Evolutionary conservation across 2,113 vertebrate genomes (phyloP), one percentile per base, ranked within the genome.

Genomic region (Mirza zaza): DNA sequence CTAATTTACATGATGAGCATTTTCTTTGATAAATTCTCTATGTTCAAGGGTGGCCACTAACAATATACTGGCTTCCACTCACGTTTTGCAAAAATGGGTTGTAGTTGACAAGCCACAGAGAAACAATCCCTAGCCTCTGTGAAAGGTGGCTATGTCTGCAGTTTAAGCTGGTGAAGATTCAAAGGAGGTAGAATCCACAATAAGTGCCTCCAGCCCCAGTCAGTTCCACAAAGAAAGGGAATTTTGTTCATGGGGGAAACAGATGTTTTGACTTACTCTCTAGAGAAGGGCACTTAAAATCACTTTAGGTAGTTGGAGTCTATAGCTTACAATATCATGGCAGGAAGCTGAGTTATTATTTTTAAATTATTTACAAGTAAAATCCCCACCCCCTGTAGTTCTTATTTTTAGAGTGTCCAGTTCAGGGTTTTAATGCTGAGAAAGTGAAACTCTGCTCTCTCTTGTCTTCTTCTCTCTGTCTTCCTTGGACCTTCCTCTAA

Each of bases 351-450:
- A 85, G 8, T 59, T 90, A 93, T 42, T 76, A 52, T 73, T 61
- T 82, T 95, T 4, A 59, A 95, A 63, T 94, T 52, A 94, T 81
- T 94, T 89, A 50, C 25, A 81, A 65, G 52, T 79, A 67, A 73
- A 52, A 71, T 55, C 21, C 45, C 21, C 1, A 50, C 12, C 8
- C 29, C 27, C 29, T 61, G 29, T 14, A 25, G 3, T 67, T 83
- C 75, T 86, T 73, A 59, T 39, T 82, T 92, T 92, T 86, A 32
- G 23, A 89, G 32, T 34, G 52, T 76, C 25, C 8, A 20, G 6
- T 32, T 76, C 5, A 50, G 23, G 21, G n/a, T 77, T 81, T 88
- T 71, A 71, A 77, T 73, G 36, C 21, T 68, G 23, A 77, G 50
- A 88, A 76, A 79, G 27, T 20, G 48, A 90, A 88, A 23, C 15